Evolutionary conservation across 2,797 vertebrate genomes (phyloP).

Genomic region (Enteromius mattozi): DNA sequence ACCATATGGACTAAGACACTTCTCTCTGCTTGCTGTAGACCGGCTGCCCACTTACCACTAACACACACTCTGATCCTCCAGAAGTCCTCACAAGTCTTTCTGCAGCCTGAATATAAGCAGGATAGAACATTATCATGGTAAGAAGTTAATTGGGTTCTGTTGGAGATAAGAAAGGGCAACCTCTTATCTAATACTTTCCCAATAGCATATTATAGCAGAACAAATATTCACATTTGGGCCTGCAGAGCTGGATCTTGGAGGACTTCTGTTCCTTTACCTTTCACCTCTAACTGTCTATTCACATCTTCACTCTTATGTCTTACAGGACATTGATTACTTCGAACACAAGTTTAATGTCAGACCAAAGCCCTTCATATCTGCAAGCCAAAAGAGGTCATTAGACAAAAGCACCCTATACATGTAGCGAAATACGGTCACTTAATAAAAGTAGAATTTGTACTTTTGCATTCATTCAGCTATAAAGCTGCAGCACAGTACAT

Average conservation of each 20-base stretch:
- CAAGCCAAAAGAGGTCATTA: slow-evolving; percentile 64
- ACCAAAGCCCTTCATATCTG: slow-evolving; percentile 74
- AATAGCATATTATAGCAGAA: background rate
- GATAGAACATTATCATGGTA: background rate
- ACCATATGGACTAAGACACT: slow-evolving; percentile 13
- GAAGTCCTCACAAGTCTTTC: slow-evolving; percentile 45
- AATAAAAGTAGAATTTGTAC: slow-evolving; percentile 1
- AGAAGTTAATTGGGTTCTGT: background rate
- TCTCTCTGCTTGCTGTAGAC: slow-evolving; percentile 32
- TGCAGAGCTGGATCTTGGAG: slow-evolving; percentile 38
- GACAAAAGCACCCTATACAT: slow-evolving; percentile 37
- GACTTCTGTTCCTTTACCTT: slow-evolving; percentile 45
- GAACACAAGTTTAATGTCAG: slow-evolving; percentile 92
- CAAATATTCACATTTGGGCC: background rate
- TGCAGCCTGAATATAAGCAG: background rate
- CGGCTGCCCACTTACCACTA: slow-evolving; percentile 34
- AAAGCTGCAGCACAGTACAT: background rate
- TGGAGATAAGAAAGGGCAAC: background rate
- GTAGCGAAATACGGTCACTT: slow-evolving; percentile 11
- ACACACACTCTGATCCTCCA: slow-evolving; percentile 18
- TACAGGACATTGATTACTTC: slow-evolving; percentile 89
- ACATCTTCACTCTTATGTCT: slow-evolving; percentile 72
- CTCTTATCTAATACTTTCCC: background rate
- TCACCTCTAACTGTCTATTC: slow-evolving; percentile 47
- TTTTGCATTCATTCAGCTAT: background rate